Evolutionary conservation across 1,140 invertebrate species (phyloP).

Genomic region (Scaptomyza hsui): DNA sequence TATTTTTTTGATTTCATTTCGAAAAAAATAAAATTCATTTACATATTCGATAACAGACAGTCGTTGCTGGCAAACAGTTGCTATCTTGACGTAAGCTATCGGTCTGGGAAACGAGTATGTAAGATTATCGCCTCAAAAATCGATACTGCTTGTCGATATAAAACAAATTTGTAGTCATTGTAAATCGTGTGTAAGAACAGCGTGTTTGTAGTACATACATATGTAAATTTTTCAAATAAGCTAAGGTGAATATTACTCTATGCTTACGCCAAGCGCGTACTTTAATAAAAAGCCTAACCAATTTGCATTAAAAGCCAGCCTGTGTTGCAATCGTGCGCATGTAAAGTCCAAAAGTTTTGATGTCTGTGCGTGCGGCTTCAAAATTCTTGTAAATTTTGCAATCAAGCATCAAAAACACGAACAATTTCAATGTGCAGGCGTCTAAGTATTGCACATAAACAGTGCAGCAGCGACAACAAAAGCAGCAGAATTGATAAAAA

Average conservation of each 20-base stretch:
- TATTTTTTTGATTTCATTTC: no score
- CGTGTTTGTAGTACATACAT: slow-evolving; percentile 65
- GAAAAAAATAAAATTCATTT: no score
- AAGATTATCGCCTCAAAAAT: slow-evolving; percentile 14
- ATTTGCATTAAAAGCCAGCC: background rate
- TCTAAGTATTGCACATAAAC: background rate
- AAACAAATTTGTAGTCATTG: slow-evolving; percentile 36
- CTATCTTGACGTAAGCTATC: background rate
- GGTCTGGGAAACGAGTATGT: no score
- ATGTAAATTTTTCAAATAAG: slow-evolving; percentile 72
- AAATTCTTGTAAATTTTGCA: slow-evolving; percentile 23
- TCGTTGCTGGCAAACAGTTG: no score
- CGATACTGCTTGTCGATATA: slow-evolving; percentile 14
- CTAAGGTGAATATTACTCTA: slow-evolving; percentile 55
- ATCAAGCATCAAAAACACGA: background rate
- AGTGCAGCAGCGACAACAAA: background rate
- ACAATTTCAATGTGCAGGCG: background rate
- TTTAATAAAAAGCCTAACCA: background rate
- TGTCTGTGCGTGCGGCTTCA: background rate
- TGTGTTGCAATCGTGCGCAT: background rate
- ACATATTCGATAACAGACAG: no score
- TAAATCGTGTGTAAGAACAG: slow-evolving; percentile 63
- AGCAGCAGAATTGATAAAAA: slow-evolving; percentile 34
- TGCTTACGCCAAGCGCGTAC: slow-evolving; percentile 1
- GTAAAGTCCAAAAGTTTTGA: slow-evolving; percentile 2